Base-by-base conservation (phyloP, 2,113 vertebrate genomes). In the Sphaerodactylus townsendi region DNA sequence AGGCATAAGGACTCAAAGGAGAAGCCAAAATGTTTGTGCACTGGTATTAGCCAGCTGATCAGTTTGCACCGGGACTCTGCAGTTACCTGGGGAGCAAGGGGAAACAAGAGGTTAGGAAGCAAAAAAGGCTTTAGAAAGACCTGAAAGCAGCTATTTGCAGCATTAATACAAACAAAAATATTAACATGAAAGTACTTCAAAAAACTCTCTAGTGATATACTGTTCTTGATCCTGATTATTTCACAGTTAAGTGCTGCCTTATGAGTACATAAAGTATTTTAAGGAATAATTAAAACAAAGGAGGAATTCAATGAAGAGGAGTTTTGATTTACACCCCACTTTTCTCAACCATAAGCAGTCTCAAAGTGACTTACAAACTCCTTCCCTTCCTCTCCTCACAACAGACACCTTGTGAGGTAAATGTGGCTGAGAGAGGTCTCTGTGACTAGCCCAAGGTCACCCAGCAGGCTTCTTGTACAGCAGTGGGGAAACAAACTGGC, bases 1-100 rank as follows among this genome's bases (percentile, higher is more conserved):
- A 99, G 95, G 87, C 98, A 99, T 86, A 98, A 96, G 0, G 98
- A 97, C 91, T 99, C 98, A 28, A 99, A 98, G 35, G 97, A 98
- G 68, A 98, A 89, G 4, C 86, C 92, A 79, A 99, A 96, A 23
- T 97, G 95, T 88, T 95, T 97, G 93, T 97, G 96, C 19, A 99
- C 97, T 0, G 97, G 96, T 77, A 99, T 97, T 64, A 99, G 97
- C 98, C 98, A 99, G 95, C 98, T 98, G 82, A 99, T 94, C 59
- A 99, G 95, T 17, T 95, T 97, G 90, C 98, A 98, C 68, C 98
- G 96, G 1, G 97, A 95, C 56, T 98, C 97, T 17, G 98, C 94
- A 0, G 97, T 98, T 81, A 99, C 93, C 98, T 99, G 92, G 66
- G 41, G n/a, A 85, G 39, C 50, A 6, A n/a, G 6, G 77, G 48